Conservation (phyloP, 2,888 invertebrate genomes). For the Anthophora plumipes region DNA sequence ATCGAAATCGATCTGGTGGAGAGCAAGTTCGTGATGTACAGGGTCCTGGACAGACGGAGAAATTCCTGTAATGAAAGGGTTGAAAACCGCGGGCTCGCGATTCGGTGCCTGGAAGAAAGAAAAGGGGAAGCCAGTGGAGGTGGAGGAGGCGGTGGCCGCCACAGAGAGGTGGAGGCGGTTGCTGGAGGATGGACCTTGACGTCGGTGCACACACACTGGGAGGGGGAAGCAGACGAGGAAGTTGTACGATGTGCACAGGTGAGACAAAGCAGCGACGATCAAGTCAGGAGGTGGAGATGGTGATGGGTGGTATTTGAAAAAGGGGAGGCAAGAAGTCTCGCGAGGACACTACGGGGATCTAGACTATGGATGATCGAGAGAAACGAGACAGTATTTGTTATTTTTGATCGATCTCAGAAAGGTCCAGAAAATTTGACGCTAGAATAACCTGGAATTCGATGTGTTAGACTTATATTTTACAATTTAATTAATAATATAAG, state of each 20-base stretch:
- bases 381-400: conserved; percentile 23
- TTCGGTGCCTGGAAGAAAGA: conserved; percentile 42
- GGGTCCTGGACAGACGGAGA: conserved; percentile 33
- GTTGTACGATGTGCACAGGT: conserved; percentile 53
- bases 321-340: conserved; percentile 60
- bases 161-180: conserved; percentile 54
- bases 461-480: no score
- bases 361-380: not conserved
- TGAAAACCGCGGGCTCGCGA: conserved; percentile 57
- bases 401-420: not conserved
- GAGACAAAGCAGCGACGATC: conserved; percentile 60
- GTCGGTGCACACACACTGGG: conserved; percentile 34
- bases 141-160: conserved; percentile 58
- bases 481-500: no score
- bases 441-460: no score
- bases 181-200: conserved; percentile 61
- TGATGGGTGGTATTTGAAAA: conserved; percentile 68
- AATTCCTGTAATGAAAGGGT: conserved; percentile 60
- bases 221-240: conserved; percentile 66
- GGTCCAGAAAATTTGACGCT: no score
- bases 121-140: conserved; percentile 62
- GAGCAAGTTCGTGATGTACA: not conserved
- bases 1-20: not conserved
- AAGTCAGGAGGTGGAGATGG: conserved; percentile 44
- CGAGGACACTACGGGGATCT: conserved; percentile 31